phyloP scores from a whole-genome alignment of 2,888 invertebrate genomes.

The Xanthia icteritia region DNA sequence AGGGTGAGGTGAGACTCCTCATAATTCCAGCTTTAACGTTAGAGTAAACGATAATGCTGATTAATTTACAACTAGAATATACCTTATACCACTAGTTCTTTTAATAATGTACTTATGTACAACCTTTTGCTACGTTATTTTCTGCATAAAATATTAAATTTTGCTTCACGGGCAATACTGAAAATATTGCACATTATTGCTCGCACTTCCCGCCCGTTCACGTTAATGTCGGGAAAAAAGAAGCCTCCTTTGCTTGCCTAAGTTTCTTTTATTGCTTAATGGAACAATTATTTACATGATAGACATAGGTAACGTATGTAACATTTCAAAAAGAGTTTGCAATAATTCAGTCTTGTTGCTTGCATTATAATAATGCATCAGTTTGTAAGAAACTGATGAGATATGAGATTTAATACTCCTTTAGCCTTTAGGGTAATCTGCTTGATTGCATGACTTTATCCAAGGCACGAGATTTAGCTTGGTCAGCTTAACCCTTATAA shows the following conservation, averaged over 20 bases:
- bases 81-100: background rate
- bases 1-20: no score
- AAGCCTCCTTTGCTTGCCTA: background rate
- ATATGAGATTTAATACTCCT: background rate
- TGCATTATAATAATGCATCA: background rate
- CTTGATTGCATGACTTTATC: background rate
- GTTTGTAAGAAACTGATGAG: background rate
- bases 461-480: background rate
- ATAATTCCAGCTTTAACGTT: no score
- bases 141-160: constrained; percentile 17
- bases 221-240: constrained; percentile 39
- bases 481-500: background rate
- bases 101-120: background rate
- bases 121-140: background rate
- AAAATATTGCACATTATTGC: constrained; percentile 37
- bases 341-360: background rate
- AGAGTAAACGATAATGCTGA: no score
- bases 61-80: no score
- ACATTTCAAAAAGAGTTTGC: background rate
- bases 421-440: background rate
- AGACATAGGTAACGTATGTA: background rate
- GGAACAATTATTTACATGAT: background rate
- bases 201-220: constrained; percentile 21
- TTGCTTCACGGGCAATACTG: constrained; percentile 25
- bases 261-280: constrained; percentile 1